phyloP scores from a whole-genome alignment of 2,113 vertebrate species.

The Drymodes brunneopygia region DNA sequence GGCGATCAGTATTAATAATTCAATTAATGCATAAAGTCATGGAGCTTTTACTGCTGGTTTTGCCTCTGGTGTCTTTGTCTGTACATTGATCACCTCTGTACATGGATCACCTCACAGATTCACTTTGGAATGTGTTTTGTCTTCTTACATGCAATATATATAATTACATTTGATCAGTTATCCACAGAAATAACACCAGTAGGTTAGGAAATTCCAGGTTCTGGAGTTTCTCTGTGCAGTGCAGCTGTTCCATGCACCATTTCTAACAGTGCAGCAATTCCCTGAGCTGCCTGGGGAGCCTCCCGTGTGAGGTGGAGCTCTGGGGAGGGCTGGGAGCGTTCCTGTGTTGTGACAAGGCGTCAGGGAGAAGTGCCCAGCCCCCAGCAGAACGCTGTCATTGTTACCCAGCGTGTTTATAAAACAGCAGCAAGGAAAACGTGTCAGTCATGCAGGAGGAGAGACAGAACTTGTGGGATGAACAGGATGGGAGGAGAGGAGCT shows the following conservation, averaged over 20 bases:
- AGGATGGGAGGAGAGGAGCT: not conserved
- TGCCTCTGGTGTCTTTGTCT: not conserved
- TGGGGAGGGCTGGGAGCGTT: not conserved
- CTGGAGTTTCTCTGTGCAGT: accelerated
- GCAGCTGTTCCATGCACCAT: accelerated
- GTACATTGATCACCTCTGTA: not conserved
- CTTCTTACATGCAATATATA: not conserved
- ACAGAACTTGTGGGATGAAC: not conserved
- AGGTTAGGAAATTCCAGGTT: not conserved
- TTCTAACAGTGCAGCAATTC: accelerated
- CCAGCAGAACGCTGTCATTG: not conserved
- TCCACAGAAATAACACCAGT: accelerated
- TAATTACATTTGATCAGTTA: not conserved
- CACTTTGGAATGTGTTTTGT: not conserved
- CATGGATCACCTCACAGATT: not conserved
- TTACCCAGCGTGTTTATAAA: constrained; percentile 47
- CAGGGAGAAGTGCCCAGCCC: constrained; percentile 11
- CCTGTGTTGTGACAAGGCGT: constrained; percentile 61
- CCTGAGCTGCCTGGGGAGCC: not conserved
- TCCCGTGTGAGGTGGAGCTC: not conserved
- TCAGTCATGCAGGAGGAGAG: constrained; percentile 17
- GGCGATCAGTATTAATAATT: not conserved
- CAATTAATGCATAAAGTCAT: not conserved
- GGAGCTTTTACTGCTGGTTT: not conserved
- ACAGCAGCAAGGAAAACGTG: not conserved